Evolutionary conservation across 2,113 vertebrate species (phyloP), one percentile per base, ranked within the genome.

Genomic region (Lipophrys pholis): DNA sequence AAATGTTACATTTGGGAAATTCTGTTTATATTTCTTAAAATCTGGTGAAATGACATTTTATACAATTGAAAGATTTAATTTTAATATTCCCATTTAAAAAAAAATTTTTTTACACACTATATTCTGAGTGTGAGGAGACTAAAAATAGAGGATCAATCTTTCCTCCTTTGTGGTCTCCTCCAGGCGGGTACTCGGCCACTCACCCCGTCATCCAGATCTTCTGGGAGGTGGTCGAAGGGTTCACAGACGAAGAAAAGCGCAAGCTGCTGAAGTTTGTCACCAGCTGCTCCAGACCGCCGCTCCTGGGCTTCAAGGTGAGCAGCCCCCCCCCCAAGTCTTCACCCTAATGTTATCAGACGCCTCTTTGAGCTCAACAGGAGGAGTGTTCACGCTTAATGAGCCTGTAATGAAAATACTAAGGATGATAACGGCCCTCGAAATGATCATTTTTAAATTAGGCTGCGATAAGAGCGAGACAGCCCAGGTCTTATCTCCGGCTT

Each of bases 141-240:
- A 30, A 30, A 4, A 30, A 30, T 30, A 30, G 21, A 30, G 21
- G 21, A 30, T 30, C 4, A 30, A 30, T 30, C 2, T 2, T 30
- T 30, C 21, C 21, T 30, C 21, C 21, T 30, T 30, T 4, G 21
- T 5, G 0, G 0, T 46, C 21, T 46, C 52, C 8, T 57, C n/a
- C 49, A 99, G 98, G 98, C 40, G 98, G 98, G 15, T 99, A 99
- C 78, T 87, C 97, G 5, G 95, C 96, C 10, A 97, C 94, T 61
- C 98, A 99, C 77, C 95, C 97, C 0, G 98, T 99, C 51, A 99
- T 99, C 80, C 94, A 94, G 86, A 96, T 90, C 85, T 99, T 99
- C 80, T 99, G 98, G 98, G 96, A 96, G 71, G 97, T 99, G 11
- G 98, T 99, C 1, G 97, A 99, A 85, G 93, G 94, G n/a, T 99